Evolutionary conservation across 1,140 invertebrate species (phyloP), one percentile per base, ranked within the genome.

Genomic region (Drosophila mauritiana): DNA sequence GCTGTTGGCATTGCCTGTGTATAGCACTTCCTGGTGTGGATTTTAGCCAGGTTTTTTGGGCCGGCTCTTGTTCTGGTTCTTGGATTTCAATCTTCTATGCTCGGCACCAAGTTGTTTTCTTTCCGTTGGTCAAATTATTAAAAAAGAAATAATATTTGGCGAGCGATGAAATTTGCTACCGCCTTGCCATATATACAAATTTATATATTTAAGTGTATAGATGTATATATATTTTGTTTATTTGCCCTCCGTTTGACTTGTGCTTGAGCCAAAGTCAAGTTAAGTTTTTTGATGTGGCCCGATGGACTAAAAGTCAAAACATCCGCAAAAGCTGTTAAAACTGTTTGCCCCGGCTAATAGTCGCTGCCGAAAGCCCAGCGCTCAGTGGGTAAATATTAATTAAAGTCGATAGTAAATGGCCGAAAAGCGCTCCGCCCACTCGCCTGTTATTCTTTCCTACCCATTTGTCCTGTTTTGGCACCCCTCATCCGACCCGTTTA

Each of bases 391-490:
- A 84, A 84, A 84, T 85, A 84, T 85, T 84, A 84, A 85, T 84
- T 84, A 84, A 84, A 85, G 81, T 85, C 83, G 83, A 89, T 86
- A 83, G 83, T 86, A 82, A 88, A 89, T 86, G 82, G 79, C 79
- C 79, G 55, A 76, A 77, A 55, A 76, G 64, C 72, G 80, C 77
- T 83, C 64, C 64, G 67, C 52, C 65, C 64, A 70, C 68, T 62
- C 62, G 57, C n/a, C 51, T 80, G 59, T 55, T 56, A 46, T 79
- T 73, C 61, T 73, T 73, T 61, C 48, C 7, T n/a, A 11, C 65
- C 40, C 43, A 57, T 51, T 43, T 56, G 42, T 64, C n/a, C 53
- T 53, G 40, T 59, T 68, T 36, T 54, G 48, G 53, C 53, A 52
- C 31, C 25, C 49, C 15, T 68, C 34, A 51, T 31, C 20, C 46